Evolutionary conservation across 2,888 invertebrate species (phyloP).

Genomic region (Chloroclystis v-ata): DNA sequence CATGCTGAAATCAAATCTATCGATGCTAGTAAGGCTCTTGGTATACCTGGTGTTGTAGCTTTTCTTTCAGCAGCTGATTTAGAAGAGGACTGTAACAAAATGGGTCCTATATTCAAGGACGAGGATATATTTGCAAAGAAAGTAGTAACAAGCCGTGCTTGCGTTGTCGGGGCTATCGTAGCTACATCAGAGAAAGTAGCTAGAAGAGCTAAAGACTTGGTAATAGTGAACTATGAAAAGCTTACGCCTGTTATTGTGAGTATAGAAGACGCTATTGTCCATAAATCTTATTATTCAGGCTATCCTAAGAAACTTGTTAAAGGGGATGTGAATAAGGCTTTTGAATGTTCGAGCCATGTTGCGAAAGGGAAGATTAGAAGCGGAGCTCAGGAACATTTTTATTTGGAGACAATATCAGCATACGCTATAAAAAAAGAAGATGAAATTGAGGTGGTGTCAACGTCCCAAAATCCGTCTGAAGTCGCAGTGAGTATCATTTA

Average conservation of each 20-base stretch:
- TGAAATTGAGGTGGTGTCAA: constrained; percentile 89
- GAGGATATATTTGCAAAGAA: constrained; percentile 89
- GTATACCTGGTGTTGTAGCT: constrained; percentile 85
- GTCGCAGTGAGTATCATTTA: constrained; percentile 72
- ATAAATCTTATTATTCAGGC: constrained; percentile 81
- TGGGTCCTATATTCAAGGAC: constrained; percentile 86
- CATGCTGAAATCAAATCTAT: constrained; percentile 87
- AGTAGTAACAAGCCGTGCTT: constrained; percentile 86
- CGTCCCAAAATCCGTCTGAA: constrained; percentile 89
- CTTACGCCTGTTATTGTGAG: constrained; percentile 87
- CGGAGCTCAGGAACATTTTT: constrained; percentile 94
- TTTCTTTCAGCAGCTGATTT: constrained; percentile 88
- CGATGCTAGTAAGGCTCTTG: constrained; percentile 86
- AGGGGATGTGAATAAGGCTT: constrained; percentile 83
- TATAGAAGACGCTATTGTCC: constrained; percentile 90
- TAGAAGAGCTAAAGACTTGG: constrained; percentile 86
- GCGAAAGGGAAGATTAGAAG: constrained; percentile 83
- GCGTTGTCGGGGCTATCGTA: constrained; percentile 87
- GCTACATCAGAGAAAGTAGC: constrained; percentile 87
- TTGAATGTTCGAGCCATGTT: constrained; percentile 81
- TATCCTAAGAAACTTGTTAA: constrained; percentile 75
- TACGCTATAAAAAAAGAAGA: constrained; percentile 84
- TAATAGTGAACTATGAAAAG: constrained; percentile 88
- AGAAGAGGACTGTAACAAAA: constrained; percentile 78
- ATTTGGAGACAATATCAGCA: constrained; percentile 86